Evolutionary conservation across 2,888 invertebrate genomes (phyloP).

Genomic region (Drosophila longiperda): DNA sequence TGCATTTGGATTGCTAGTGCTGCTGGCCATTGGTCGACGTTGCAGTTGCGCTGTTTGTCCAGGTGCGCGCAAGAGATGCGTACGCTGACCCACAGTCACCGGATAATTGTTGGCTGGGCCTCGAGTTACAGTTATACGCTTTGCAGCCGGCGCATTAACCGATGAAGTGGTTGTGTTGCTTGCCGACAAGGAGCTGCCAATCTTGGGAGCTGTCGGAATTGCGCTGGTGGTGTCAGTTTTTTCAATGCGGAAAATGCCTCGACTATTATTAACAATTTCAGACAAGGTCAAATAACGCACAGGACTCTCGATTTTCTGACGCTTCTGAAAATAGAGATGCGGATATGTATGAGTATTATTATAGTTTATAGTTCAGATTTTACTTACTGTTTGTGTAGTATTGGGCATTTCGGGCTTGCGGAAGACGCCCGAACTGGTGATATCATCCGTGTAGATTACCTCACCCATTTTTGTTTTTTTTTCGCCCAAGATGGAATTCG

Average conservation of each 20-base stretch:
- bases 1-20: conserved; percentile 19
- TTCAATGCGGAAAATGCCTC: conserved; percentile 83
- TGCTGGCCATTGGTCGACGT: conserved; percentile 56
- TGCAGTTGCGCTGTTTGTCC: conserved; percentile 58
- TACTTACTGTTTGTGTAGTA: conserved; percentile 69
- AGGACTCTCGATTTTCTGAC: conserved; percentile 82
- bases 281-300: conserved; percentile 84
- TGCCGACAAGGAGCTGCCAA: neutral
- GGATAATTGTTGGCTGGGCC: conserved; percentile 42
- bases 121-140: conserved; percentile 47
- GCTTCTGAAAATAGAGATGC: conserved; percentile 63
- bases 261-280: conserved; percentile 77
- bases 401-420: conserved; percentile 82
- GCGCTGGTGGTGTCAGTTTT: conserved; percentile 50
- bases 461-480: conserved; percentile 80
- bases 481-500: conserved; percentile 17
- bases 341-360: neutral
- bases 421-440: conserved; percentile 82
- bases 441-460: conserved; percentile 84
- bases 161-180: neutral
- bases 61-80: conserved; percentile 64
- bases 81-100: conserved; percentile 51
- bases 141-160: conserved; percentile 18
- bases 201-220: conserved; percentile 25
- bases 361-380: neutral